These are phyloP conservation scores for Bactericera cockerelli DNA, from an alignment of 1,140 invertebrate species.

Conservation along the genomic window DNA sequence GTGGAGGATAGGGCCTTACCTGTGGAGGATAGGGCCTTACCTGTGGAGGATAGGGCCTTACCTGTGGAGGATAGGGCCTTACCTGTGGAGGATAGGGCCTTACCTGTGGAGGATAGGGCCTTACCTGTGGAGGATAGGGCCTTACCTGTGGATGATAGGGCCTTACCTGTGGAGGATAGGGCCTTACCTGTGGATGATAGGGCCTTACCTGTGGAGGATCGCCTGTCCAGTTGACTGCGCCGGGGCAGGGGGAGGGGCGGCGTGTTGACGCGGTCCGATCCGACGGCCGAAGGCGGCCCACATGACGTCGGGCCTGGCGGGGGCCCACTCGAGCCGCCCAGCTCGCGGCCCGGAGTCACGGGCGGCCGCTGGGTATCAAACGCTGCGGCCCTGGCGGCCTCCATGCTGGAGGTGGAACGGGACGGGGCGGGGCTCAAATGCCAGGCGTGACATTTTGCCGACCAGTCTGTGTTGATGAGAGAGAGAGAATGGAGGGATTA, in stretches of 20 bases:
- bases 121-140: no score
- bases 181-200: no score
- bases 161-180: no score
- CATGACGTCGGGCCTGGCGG: not conserved
- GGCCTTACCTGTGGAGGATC: not conserved
- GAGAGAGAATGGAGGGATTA: no score
- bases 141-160: no score
- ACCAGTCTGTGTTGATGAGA: not conserved
- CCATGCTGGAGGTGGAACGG: not conserved
- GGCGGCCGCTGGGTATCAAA: not conserved
- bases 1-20: no score
- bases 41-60: no score
- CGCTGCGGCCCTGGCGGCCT: no score
- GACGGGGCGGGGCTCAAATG: not conserved
- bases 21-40: no score
- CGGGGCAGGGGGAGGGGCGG: not conserved
- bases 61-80: no score
- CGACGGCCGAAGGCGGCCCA: not conserved
- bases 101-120: no score
- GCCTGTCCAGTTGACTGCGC: not conserved
- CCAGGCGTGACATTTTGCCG: not conserved
- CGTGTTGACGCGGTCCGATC: not conserved
- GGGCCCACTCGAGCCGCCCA: not conserved
- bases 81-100: no score
- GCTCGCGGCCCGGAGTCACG: not conserved